These are phyloP conservation scores for Hipposideros larvatus DNA, from an alignment of 2,797 vertebrate genomes.

Conservation along the genomic window DNA sequence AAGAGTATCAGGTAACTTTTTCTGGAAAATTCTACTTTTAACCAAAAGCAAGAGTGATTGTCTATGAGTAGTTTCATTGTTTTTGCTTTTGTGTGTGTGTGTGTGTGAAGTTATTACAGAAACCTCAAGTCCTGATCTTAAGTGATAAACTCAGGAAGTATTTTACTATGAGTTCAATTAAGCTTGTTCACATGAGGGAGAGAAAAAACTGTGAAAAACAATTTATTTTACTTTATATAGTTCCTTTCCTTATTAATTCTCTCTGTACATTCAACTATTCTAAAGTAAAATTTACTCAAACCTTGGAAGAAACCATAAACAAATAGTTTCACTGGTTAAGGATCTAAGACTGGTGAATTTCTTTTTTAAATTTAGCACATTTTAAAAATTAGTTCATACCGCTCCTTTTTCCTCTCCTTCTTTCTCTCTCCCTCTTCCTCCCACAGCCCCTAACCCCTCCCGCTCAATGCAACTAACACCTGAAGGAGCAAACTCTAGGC, in stretches of 20 bases:
- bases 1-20: not conserved
- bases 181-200: not conserved
- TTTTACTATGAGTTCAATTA: conserved; percentile 27
- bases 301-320: conserved; percentile 1
- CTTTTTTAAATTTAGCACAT: not conserved
- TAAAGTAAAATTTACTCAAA: conserved; percentile 55
- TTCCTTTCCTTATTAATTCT: conserved; percentile 10
- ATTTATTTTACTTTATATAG: not conserved
- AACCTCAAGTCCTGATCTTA: conserved; percentile 25
- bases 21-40: not conserved
- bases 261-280: not conserved
- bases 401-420: not conserved
- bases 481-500: not conserved
- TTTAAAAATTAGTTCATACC: not conserved
- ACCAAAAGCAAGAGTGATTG: not conserved
- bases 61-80: not conserved
- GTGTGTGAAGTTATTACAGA: not conserved
- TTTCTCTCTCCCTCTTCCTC: no score
- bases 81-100: not conserved
- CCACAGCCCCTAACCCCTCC: no score
- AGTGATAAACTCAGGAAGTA: not conserved
- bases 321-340: not conserved
- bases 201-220: not conserved
- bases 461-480: not conserved
- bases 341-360: not conserved